A percentile compares a stretch with the other conserved stretches of the same genome.
Evolutionary conservation across 2,888 invertebrate genomes (phyloP).

Genomic region (Pseudoips prasinana): DNA sequence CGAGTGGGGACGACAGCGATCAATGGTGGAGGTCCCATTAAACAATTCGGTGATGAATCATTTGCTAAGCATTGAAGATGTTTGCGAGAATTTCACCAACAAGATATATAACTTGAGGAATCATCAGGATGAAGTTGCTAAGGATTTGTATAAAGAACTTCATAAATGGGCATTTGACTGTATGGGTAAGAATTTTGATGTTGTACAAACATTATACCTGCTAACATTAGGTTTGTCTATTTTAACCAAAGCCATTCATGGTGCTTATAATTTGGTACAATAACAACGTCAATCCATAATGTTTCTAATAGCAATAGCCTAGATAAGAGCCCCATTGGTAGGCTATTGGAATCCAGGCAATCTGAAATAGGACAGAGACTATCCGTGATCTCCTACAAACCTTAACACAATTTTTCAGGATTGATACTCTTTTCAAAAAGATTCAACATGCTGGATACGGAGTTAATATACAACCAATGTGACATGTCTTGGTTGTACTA

Average conservation of each 20-base stretch:
- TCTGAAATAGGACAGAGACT: no score
- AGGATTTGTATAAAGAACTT: slow-evolving; percentile 80
- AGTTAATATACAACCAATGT: slow-evolving; percentile 64
- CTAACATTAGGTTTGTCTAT: no score
- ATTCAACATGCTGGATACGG: slow-evolving; percentile 83
- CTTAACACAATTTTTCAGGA: no score
- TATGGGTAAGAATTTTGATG: slow-evolving; percentile 59
- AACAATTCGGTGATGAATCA: slow-evolving; percentile 56
- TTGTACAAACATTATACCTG: no score
- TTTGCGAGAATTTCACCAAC: slow-evolving; percentile 55
- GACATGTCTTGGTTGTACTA: slow-evolving; percentile 83
- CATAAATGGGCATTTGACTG: slow-evolving; percentile 87
- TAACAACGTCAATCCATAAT: no score
- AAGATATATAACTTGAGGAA: slow-evolving; percentile 81
- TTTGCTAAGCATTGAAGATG: slow-evolving; percentile 59
- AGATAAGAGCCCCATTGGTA: no score
- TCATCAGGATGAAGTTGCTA: slow-evolving; percentile 83
- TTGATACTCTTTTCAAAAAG: slow-evolving; percentile 79
- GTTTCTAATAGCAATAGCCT: no score
- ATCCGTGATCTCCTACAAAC: no score
- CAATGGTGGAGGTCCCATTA: slow-evolving; percentile 72
- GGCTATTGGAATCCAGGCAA: no score
- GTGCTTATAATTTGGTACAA: no score
- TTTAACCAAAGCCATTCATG: no score
- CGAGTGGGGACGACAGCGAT: slow-evolving; percentile 82